Percentiles rank a stretch among this genome's conserved stretches.
These are phyloP conservation scores for Prosapia bicincta DNA, from an alignment of 2,888 invertebrate genomes.

Conservation along the genomic window DNA sequence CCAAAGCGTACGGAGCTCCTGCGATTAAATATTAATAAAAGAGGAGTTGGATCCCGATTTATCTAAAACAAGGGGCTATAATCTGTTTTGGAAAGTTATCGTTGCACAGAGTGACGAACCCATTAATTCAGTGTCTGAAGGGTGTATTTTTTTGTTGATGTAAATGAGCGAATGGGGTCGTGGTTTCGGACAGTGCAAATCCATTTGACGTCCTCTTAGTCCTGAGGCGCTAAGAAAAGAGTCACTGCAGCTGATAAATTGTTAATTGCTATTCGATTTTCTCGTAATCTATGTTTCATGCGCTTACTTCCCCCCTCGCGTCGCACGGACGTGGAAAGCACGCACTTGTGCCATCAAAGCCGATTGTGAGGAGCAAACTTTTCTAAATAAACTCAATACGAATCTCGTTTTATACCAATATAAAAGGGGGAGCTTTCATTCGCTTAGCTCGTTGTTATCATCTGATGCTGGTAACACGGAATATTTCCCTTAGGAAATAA, in stretches of 20 bases:
- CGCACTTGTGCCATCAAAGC: neutral
- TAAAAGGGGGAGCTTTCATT: no score
- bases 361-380: neutral
- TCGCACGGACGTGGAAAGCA: neutral
- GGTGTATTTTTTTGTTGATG: slow-evolving; percentile 28
- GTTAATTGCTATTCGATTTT: slow-evolving; percentile 28
- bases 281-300: slow-evolving; percentile 27
- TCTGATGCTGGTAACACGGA: no score
- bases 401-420: neutral
- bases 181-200: slow-evolving; percentile 28
- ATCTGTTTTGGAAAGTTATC: neutral
- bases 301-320: slow-evolving; percentile 16
- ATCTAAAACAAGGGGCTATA: neutral
- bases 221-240: slow-evolving; percentile 20
- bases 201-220: slow-evolving; percentile 17
- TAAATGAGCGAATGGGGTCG: slow-evolving; percentile 23
- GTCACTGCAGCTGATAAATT: slow-evolving; percentile 27
- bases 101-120: neutral
- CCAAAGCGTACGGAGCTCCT: neutral
- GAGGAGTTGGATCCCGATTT: neutral
- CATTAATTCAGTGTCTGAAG: slow-evolving; percentile 8
- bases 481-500: no score
- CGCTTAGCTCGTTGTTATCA: no score
- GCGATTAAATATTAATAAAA: neutral
- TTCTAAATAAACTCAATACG: neutral